Base-by-base conservation (phyloP, 2,888 invertebrate genomes). In the Anthrax anthrax region DNA sequence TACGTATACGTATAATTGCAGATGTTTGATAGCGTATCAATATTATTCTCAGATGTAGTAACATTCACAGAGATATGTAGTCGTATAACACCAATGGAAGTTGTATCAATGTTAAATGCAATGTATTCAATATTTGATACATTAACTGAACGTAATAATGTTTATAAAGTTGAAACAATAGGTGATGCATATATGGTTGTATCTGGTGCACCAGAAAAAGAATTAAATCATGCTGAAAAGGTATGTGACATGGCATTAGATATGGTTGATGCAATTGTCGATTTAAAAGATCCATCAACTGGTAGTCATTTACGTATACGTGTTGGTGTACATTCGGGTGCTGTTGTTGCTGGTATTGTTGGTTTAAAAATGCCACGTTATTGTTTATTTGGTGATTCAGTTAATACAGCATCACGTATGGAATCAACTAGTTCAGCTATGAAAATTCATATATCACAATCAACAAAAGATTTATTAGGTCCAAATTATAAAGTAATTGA, bases 151-250 rank as follows among this genome's bases (percentile, higher is more conserved):
- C 74, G 84, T 54, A 94, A 96, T 69, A 76, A 81, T 39, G 94
- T 96, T 6, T 96, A 95, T 63, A 97, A 97, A 80, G 96, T 95
- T 37, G 96, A 96, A 71, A 96, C 96, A 0, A 95, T 96, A 55
- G 95, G 96, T 0, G 96, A 97, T 62, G 96, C 96, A 0, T 97
- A 96, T 64, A 95, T 97, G 95, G 91, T 95, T 1, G 96, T 95
- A 1, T 87, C 91, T 1, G 96, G 96, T 0, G 94, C 94, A 0
- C 95, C 95, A 0, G 86, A 87, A 55, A 84, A 85, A 57, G 89
- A 90, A 60, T 75, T 75, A 44, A 86, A 89, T 60, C 96, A 97
- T 62, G 92, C 94, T 0, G 85, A 90, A 63, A 80, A 86, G 58
- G 87, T 91, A 8, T 91, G 90, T 62, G 86, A 91, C 62, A 95